Evolutionary conservation across 2,113 vertebrate species (phyloP).

Genomic region (Pheucticus melanocephalus): DNA sequence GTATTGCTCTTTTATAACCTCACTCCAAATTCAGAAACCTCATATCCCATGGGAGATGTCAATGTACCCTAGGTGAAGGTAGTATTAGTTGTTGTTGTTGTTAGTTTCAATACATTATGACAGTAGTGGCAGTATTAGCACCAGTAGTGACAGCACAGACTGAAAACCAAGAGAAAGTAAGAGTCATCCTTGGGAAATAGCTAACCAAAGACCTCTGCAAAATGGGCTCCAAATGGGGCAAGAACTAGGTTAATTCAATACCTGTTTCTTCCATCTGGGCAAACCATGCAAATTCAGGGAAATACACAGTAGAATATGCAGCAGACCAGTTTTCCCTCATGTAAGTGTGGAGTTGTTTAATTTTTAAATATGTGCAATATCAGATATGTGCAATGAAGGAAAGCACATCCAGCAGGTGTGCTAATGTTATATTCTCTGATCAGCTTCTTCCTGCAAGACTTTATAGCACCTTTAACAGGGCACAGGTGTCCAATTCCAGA

Average conservation of each 20-base stretch:
- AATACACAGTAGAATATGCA: neutral
- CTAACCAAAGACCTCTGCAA: neutral
- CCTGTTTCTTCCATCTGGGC: neutral
- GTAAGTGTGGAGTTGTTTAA: neutral
- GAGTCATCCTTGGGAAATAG: neutral
- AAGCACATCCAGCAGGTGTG: neutral
- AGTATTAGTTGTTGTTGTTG: too few species aligned
- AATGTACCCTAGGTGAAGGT: neutral
- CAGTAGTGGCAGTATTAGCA: neutral
- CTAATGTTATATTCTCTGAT: neutral
- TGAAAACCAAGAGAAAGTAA: neutral
- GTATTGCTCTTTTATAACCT: neutral
- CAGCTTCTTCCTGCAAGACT: neutral
- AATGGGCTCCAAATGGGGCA: neutral
- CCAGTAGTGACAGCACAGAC: neutral
- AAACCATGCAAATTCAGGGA: neutral
- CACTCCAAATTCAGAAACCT: neutral
- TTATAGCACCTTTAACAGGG: neutral
- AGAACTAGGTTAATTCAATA: neutral
- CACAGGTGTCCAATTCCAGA: neutral
- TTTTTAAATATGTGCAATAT: neutral
- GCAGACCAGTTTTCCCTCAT: neutral
- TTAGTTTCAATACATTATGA: neutral
- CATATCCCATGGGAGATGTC: neutral
- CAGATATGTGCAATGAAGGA: neutral